Evolutionary conservation across 2,888 invertebrate genomes (phyloP), one percentile per base, ranked within the genome.

Genomic region (Junonia oenone): DNA sequence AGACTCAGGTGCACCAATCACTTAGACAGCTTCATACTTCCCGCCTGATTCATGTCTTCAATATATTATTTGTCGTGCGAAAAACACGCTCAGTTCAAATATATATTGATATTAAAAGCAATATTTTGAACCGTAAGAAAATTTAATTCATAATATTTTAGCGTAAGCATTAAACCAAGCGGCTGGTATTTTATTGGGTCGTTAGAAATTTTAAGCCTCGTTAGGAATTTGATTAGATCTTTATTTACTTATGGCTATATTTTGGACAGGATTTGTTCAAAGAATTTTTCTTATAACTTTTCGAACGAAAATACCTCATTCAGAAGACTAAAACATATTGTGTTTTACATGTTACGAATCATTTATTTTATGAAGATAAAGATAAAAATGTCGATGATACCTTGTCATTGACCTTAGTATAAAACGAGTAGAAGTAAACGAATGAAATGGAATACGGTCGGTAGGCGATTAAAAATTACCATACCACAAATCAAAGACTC

Each of bases 1-100:
- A 51, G 45, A 45, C 35, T 38, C 50, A 52, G 45, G 45, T 45
- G 45, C 27, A 52, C 27, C 51, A 51, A 45, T 52, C 43, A 37
- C 45, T 46, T 31, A 46, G 17, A 3, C 51, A 6, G 33, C 33
- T 45, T 45, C 19, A 14, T 51, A 19, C 46, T 38, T 53, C 46
- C 29, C 53, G 22, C 11, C 22, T 13, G 19, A 53, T 47, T 53
- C 38, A 53, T 29, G 19, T 19, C 17, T 29, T 35, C 31, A 19
- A n/a, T 19, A 40, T 19, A 19, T 40, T 40, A 40, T 40, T 40
- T 40, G 38, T 17, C 38, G 11, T 38, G 38, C 5, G 38, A 40
- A 38, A 11, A 9, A 38, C 38, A 19, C 19, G 19, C 11, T 11
- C 11, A 11, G 17, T 11, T n/a, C n/a, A 33, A 33, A 33, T 11